Evolutionary conservation across 2,888 invertebrate genomes (phyloP).

Genomic region (Tuta absoluta): DNA sequence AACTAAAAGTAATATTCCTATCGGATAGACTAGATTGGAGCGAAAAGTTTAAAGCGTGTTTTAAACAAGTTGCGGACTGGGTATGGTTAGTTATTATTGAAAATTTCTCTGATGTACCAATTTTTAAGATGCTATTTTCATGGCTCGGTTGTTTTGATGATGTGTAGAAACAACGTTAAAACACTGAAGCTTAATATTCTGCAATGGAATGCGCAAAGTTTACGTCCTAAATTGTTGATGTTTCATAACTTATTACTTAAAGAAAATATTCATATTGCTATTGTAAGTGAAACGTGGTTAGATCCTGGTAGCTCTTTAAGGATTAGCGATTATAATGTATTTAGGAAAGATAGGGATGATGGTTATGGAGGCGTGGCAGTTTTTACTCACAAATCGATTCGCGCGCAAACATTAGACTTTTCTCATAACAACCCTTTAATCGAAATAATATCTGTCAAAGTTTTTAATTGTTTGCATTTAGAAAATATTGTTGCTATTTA

Average conservation of each 20-base stretch:
- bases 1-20: not conserved
- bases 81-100: not conserved
- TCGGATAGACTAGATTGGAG: not conserved
- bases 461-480: constrained; percentile 5
- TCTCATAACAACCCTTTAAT: constrained; percentile 29
- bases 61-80: not conserved
- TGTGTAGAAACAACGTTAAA: not conserved
- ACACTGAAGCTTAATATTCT: constrained; percentile 25
- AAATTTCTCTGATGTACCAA: not conserved
- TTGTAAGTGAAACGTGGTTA: constrained; percentile 40
- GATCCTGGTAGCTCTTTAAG: constrained; percentile 30
- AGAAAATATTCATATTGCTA: constrained; percentile 39
- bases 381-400: constrained; percentile 37
- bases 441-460: constrained; percentile 28
- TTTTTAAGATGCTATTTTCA: not conserved
- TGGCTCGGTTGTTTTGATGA: not conserved
- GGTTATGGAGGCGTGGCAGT: constrained; percentile 41
- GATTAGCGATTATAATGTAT: constrained; percentile 36
- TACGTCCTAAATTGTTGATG: constrained; percentile 34
- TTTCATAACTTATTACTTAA: constrained; percentile 34
- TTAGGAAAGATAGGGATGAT: constrained; percentile 36
- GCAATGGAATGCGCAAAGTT: constrained; percentile 42
- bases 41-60: not conserved
- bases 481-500: constrained; percentile 10
- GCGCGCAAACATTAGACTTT: constrained; percentile 15